phyloP scores from a whole-genome alignment of 2,888 invertebrate genomes.

The Agrochola macilenta region DNA sequence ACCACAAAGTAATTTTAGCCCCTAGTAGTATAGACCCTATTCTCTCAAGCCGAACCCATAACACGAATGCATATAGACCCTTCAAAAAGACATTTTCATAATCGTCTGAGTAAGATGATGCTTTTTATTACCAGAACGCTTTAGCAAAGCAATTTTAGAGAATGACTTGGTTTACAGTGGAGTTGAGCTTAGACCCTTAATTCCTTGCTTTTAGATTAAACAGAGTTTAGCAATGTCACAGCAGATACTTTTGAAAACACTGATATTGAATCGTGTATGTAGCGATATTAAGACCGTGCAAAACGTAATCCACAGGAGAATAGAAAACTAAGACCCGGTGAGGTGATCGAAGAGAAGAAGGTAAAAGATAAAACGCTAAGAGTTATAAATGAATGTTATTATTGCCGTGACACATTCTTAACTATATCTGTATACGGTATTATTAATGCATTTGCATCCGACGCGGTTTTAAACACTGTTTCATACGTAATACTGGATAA shows the following conservation, averaged over 20 bases:
- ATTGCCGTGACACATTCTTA: slow-evolving; percentile 88
- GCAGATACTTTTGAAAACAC: slow-evolving; percentile 76
- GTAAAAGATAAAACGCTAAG: slow-evolving; percentile 92
- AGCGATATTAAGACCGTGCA: slow-evolving; percentile 88
- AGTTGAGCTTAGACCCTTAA: slow-evolving; percentile 83
- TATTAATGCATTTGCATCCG: slow-evolving; percentile 87
- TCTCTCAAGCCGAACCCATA: slow-evolving; percentile 90
- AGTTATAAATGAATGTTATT: slow-evolving; percentile 87
- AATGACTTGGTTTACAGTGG: slow-evolving; percentile 77
- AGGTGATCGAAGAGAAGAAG: slow-evolving; percentile 98
- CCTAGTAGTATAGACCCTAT: slow-evolving; percentile 86
- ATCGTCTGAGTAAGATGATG: slow-evolving; percentile 82
- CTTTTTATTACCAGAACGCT: slow-evolving; percentile 82
- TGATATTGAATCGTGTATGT: slow-evolving; percentile 76
- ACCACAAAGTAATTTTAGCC: slow-evolving; percentile 71
- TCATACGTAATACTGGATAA: slow-evolving; percentile 80
- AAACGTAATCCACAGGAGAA: slow-evolving; percentile 93
- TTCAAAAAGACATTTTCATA: slow-evolving; percentile 78
- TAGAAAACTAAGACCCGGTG: slow-evolving; percentile 98
- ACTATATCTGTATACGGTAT: slow-evolving; percentile 84
- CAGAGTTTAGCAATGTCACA: slow-evolving; percentile 79
- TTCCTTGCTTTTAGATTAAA: slow-evolving; percentile 83
- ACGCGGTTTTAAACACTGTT: slow-evolving; percentile 82
- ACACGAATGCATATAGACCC: slow-evolving; percentile 80
- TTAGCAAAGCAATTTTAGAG: slow-evolving; percentile 76